These are phyloP conservation scores for Phyllopteryx taeniolatus DNA, from an alignment of 2,113 vertebrate species.

Conservation along the genomic window DNA sequence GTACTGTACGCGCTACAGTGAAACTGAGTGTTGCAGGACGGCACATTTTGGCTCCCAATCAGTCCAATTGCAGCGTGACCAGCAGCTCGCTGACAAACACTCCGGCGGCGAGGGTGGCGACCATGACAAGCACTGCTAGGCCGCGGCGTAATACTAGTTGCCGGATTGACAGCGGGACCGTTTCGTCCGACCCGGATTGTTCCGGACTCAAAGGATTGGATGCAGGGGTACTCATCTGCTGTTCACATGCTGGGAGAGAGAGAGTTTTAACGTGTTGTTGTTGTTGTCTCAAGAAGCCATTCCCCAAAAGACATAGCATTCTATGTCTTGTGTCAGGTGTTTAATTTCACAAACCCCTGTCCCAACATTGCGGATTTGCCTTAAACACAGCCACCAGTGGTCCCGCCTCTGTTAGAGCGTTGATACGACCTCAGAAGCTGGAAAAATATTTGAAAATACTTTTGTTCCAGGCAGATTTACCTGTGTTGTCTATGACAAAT, in stretches of 20 bases:
- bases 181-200: constrained; percentile 11
- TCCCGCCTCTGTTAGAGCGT: no score
- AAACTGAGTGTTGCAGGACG: background rate
- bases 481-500: constrained; percentile 22
- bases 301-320: no score
- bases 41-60: background rate
- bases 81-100: constrained; percentile 60
- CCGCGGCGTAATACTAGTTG: constrained; percentile 65
- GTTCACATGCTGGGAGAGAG: background rate
- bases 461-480: constrained; percentile 12
- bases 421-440: no score
- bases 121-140: constrained; percentile 55
- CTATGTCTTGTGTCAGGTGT: no score
- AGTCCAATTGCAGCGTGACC: constrained; percentile 24
- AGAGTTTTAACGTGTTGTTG: background rate
- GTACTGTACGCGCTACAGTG: background rate
- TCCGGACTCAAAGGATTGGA: background rate
- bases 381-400: no score
- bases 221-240: background rate
- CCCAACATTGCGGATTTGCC: no score
- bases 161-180: constrained; percentile 47
- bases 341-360: no score
- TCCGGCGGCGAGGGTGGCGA: constrained; percentile 59
- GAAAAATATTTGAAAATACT: no score
- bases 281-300: no score